Percentiles rank a stretch among this genome's conserved stretches.
Conservation (phyloP, 2,797 vertebrate species). For the Capromys pilorides region DNA sequence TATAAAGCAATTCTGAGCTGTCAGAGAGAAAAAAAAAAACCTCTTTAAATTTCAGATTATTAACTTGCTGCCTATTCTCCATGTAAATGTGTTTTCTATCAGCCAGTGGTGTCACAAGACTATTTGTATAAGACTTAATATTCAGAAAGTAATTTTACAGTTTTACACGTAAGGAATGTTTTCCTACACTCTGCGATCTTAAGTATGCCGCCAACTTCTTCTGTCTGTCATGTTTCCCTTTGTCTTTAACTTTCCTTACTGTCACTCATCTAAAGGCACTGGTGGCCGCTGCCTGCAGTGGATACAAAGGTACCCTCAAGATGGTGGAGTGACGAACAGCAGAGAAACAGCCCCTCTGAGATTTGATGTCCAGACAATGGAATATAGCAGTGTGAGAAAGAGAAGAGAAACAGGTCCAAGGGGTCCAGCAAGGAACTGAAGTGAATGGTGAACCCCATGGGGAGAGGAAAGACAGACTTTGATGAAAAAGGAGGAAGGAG, state of each 20-base stretch:
- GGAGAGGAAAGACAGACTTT: background rate
- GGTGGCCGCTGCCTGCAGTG: background rate
- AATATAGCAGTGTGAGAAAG: background rate
- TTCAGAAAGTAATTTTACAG: constrained; percentile 71
- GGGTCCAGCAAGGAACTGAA: background rate
- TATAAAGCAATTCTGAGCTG: constrained; percentile 82
- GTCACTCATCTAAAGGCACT: background rate
- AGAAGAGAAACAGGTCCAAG: background rate
- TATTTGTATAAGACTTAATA: constrained; percentile 72
- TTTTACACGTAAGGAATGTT: constrained; percentile 62
- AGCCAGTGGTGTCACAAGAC: constrained; percentile 71
- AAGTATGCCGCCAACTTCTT: constrained; percentile 42
- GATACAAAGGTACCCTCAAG: background rate
- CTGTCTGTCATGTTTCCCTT: constrained; percentile 8
- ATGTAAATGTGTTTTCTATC: constrained; percentile 75
- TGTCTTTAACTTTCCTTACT: background rate
- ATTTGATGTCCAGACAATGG: background rate
- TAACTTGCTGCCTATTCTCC: constrained; percentile 72
- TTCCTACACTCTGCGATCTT: constrained; percentile 48
- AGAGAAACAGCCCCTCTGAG: background rate
- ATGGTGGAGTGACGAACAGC: background rate
- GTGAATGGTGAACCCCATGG: background rate
- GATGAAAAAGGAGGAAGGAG: background rate
- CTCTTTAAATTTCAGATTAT: constrained; percentile 80
- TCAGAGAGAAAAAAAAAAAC: constrained; percentile 57